These are phyloP conservation scores for Cinclus cinclus DNA, from an alignment of 2,113 vertebrate genomes.

Conservation along the genomic window DNA sequence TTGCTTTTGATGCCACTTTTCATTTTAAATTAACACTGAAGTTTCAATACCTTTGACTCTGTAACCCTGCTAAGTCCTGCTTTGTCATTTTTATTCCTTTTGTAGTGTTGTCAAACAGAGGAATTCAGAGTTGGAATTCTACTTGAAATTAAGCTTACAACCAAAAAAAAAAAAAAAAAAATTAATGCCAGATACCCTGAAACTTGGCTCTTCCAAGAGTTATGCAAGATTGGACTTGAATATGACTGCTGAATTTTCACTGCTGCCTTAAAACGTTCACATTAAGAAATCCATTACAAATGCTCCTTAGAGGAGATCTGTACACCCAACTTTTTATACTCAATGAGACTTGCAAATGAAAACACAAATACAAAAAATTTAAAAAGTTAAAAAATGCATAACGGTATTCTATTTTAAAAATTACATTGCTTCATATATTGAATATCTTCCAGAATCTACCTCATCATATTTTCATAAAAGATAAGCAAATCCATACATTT, in stretches of 20 bases:
- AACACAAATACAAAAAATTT: neutral
- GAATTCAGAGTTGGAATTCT: neutral
- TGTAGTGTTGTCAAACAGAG: neutral
- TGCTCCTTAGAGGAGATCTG: neutral
- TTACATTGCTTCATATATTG: neutral
- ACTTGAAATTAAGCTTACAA: neutral
- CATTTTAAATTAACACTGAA: neutral
- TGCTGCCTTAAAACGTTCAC: neutral
- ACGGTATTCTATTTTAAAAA: neutral
- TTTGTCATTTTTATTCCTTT: neutral
- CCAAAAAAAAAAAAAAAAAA: neutral
- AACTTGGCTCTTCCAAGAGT: neutral
- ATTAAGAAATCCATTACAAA: neutral
- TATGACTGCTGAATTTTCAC: neutral
- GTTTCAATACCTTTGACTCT: neutral
- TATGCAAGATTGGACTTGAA: neutral
- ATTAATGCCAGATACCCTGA: neutral
- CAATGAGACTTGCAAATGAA: neutral
- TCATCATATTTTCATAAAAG: neutral
- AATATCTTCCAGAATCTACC: neutral
- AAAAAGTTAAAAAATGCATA: fast-evolving
- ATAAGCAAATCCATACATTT: neutral
- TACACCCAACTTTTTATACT: neutral
- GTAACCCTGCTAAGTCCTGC: neutral
- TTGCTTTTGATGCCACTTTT: neutral